A percentile compares a stretch with the other conserved stretches of the same genome.
Evolutionary conservation across 2,888 invertebrate species (phyloP).

Genomic region (Drosophila meridionalis): DNA sequence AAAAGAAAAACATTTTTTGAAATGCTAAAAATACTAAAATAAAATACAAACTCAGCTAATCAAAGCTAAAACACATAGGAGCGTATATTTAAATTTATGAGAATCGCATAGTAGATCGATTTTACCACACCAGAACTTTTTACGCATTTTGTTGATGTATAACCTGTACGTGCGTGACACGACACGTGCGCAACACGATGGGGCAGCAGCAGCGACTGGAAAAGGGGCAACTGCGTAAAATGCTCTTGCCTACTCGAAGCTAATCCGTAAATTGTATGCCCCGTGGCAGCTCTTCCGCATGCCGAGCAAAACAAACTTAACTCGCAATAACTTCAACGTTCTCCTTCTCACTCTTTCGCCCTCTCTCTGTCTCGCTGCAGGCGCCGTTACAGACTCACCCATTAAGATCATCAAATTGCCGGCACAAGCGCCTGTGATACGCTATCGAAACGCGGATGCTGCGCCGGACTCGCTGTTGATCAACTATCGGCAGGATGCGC

Average conservation of each 20-base stretch:
- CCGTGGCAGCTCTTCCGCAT: constrained; percentile 59
- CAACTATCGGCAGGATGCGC: constrained; percentile 70
- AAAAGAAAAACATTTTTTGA: not conserved
- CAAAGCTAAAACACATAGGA: not conserved
- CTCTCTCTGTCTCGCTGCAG: constrained; percentile 29
- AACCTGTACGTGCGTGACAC: constrained; percentile 19
- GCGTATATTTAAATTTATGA: not conserved
- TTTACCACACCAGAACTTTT: too few relatives aligned
- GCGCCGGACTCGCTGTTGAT: constrained; percentile 67
- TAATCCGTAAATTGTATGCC: constrained; percentile 73
- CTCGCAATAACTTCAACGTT: constrained; percentile 3
- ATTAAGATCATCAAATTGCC: constrained; percentile 82
- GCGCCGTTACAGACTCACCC: constrained; percentile 80
- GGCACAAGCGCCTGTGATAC: constrained; percentile 81
- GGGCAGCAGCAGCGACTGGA: constrained; percentile 6
- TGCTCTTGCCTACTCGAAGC: constrained; percentile 22
- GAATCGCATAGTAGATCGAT: not conserved
- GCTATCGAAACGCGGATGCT: constrained; percentile 73
- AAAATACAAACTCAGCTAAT: not conserved
- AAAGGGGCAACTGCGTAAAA: constrained; percentile 64
- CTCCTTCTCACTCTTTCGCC: not conserved
- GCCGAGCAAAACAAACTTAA: constrained; percentile 11
- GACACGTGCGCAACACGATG: constrained; percentile 16
- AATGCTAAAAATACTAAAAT: not conserved
- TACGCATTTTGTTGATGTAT: not conserved